Base-by-base conservation (phyloP, 2,888 invertebrate species). In the Ferrisia virgata region DNA sequence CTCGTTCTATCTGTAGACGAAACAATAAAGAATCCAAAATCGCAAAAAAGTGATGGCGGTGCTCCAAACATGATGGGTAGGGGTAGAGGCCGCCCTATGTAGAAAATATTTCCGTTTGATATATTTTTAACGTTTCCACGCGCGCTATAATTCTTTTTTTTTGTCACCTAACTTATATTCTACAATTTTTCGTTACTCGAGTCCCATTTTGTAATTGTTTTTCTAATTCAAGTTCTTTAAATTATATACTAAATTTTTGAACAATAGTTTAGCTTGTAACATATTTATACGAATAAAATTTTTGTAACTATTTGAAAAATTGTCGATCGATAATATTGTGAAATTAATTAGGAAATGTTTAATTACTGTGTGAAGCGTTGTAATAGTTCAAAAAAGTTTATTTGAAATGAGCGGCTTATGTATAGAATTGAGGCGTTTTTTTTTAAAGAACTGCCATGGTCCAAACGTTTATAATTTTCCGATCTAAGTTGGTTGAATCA, bases 1-100 rank as follows among this genome's bases (percentile, higher is more conserved):
- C 92, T 98, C 88, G 95, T 99, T 87, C 91, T 99, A 8, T 98
- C 98, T 0, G 96, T 99, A 0, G 99, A 99, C 88, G 99, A 99
- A 89, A 99, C 99, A 0, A 97, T 99, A 87, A 98, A 97, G 90
- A 97, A 96, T 89, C 96, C 93, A 47, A 94, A 93, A 87, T 91
- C 92, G 40, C 90, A 90, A 9, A 88, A 87, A 11, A 91, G 90
- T 3, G 91, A 90, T 1, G 90, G 89, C 81, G 86, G 86, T 36
- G 90, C 90, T 85, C 90, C 90, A 58, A 89, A 89, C 85, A 89
- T 89, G 85, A 90, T 89, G 85, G 91, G 92, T 25, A 90, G 92
- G 87, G 93, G 93, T 8, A 91, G 92, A 85, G 93, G 93, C 79
- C 86, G 88, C 85, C 95, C 95, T 22, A 93, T 93, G 91, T 91